A percentile compares a stretch with the other conserved stretches of the same genome.
Evolutionary conservation across 37 sponge, comb jelly and placozoan genomes (phyloP).

Genomic region (Ianthella basta): DNA sequence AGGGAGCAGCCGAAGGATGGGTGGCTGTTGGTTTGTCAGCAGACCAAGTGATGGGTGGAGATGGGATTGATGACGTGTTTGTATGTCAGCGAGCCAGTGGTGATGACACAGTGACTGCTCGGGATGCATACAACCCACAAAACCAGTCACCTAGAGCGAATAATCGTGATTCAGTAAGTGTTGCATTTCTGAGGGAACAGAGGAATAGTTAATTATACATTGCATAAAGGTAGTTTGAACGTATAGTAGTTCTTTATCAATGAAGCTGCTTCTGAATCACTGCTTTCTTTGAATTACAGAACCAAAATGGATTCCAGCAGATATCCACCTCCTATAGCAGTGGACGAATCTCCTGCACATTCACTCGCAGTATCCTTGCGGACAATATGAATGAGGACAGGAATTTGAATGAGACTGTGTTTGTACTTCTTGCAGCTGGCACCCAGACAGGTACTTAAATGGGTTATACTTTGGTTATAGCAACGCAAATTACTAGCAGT

Average conservation of each 20-base stretch:
- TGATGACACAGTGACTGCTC: neutral
- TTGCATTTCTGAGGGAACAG: too few species aligned
- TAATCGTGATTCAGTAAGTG: neutral
- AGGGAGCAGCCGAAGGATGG: neutral
- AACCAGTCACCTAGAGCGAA: neutral
- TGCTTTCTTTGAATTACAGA: neutral
- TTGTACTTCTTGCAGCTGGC: neutral
- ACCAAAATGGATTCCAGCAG: neutral
- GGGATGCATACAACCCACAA: neutral
- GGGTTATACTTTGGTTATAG: too few species aligned
- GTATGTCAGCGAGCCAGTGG: constrained; percentile 4
- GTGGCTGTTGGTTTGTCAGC: constrained; percentile 8
- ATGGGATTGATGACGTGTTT: constrained; percentile 16
- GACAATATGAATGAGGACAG: neutral
- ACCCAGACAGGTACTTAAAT: neutral
- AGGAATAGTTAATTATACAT: too few species aligned
- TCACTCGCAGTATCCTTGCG: neutral
- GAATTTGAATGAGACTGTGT: neutral
- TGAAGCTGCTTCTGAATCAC: too few species aligned
- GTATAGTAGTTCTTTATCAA: too few species aligned
- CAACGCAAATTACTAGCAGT: too few species aligned
- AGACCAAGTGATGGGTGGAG: constrained; percentile 25
- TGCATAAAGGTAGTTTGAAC: too few species aligned
- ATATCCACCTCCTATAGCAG: neutral
- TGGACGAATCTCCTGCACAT: neutral